Evolutionary conservation across 2,113 vertebrate species (phyloP), one percentile per base, ranked within the genome.

Genomic region (Semnopithecus entellus): DNA sequence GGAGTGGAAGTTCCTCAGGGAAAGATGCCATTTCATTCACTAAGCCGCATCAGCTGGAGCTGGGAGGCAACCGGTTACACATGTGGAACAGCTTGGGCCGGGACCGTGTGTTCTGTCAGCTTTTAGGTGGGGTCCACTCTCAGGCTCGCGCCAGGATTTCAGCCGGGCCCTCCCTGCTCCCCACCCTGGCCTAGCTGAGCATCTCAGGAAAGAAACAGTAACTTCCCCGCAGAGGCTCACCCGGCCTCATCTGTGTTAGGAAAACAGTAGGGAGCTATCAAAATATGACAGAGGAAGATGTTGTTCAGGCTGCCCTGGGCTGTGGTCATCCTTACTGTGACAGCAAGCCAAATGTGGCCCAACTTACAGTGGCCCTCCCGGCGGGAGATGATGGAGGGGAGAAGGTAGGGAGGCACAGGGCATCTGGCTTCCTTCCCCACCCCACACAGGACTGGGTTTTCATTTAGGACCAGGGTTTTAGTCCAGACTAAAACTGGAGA

Each of bases 151-250:
- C 96, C 96, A 92, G 94, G 91, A 83, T n/a, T 97, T 96, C 88
- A 83, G 88, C 85, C 1, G 30, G 95, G 96, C 88, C 97, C 88
- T 93, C 45, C 90, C 96, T 94, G 88, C 70, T 90, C 92, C 88
- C 93, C 96, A 93, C 96, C 94, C 97, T 88, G 96, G 97, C 80
- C 75, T 85, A 43, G 52, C 78, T 23, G 90, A 92, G 64, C 90
- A 86, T 95, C 17, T 95, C 81, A 93, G 95, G 89, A 96, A 78
- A 82, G 95, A 94, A 80, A 66, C 88, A 97, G 95, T 80, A 87
- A 95, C 95, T 97, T 96, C 97, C 96, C 97, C 94, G 95, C 73
- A 75, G 97, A 94, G 96, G 73, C 70, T 96, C 97, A 45, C 94
- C 96, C 90, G 79, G 97, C 96, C 94, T 97, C 86, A 32, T 90